Base-by-base conservation (phyloP, 2,888 invertebrate species). In the Drosophila birchii region DNA sequence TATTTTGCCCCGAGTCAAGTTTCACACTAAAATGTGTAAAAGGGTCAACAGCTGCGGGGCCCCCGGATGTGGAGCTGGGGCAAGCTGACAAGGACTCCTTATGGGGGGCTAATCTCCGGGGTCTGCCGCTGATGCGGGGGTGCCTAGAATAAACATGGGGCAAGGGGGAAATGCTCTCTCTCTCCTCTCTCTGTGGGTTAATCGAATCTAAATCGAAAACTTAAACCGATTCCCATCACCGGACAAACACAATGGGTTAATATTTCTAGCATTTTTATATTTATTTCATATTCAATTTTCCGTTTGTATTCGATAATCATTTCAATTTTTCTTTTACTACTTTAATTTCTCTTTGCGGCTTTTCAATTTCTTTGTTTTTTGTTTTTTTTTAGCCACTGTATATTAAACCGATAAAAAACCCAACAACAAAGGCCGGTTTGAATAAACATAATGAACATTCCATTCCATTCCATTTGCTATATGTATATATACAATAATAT, bases 241-340 rank as follows among this genome's bases (percentile, higher is more conserved):
- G 7, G 29, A 14, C 18, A 18, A 70, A 84, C 76, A 81, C 73
- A 75, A 73, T 69, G 62, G 72, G 58, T 78, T 75, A 76, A 78
- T 88, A 86, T 85, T 86, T 85, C 87, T 85, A 85, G 78, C 74
- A 69, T 78, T 78, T 84, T 83, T 64, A 59, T 81, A 76, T 82
- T 76, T 72, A 78, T 75, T 88, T 82, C 74, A 74, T 86, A 78
- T 79, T 80, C 66, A 77, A 79, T 81, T 84, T 80, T 84, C 81
- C 63, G 79, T 81, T 69, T 73, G 61, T 79, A 79, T 81, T 81
- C 79, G 78, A 82, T 77, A 84, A 79, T 54, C 55, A 69, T 69
- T 70, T 41, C 58, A 74, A 74, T 79, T 80, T 78, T 62, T 63
- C 69, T 75, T 78, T 72, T 70, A 69, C 78, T 87, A 81, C 73